Conservation (phyloP, 2,797 vertebrate genomes). For the Sebastes matsubarae region DNA sequence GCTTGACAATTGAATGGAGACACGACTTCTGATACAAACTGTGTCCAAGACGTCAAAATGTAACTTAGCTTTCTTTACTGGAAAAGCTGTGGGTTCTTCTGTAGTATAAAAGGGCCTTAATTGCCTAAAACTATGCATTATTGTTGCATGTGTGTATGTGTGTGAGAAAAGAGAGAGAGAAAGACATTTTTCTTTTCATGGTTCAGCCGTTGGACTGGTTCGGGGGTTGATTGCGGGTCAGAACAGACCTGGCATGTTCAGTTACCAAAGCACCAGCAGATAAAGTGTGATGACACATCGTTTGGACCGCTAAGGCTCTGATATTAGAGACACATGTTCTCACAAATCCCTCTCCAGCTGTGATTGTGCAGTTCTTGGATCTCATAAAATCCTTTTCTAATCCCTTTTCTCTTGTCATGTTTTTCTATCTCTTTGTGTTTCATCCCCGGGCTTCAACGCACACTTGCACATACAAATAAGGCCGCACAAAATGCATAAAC, state of each 20-base stretch:
- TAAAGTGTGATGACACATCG: slow-evolving; percentile 40
- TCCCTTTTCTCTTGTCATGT: not conserved
- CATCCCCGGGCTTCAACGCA: not conserved
- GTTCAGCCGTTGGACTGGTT: not conserved
- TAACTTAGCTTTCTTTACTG: not conserved
- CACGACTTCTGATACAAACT: not conserved
- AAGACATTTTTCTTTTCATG: not conserved
- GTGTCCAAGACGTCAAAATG: not conserved
- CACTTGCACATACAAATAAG: not conserved
- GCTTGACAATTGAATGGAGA: too few species aligned
- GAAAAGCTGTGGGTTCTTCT: not conserved
- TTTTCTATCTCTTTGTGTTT: not conserved
- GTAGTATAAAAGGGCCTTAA: not conserved
- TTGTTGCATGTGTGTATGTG: not conserved
- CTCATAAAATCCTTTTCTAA: slow-evolving; percentile 15
- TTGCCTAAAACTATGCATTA: not conserved
- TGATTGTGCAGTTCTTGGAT: not conserved
- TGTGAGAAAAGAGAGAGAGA: too few species aligned
- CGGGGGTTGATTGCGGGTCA: slow-evolving; percentile 26
- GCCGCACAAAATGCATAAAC: not conserved
- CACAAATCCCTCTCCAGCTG: slow-evolving; percentile 37
- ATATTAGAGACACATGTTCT: slow-evolving; percentile 57
- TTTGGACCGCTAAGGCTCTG: slow-evolving; percentile 1
- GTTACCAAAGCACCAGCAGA: slow-evolving; percentile 34
- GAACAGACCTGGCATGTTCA: slow-evolving; percentile 28